These are phyloP conservation scores for Nephrotoma flavescens DNA, from an alignment of 2,888 invertebrate species.

Conservation along the genomic window DNA sequence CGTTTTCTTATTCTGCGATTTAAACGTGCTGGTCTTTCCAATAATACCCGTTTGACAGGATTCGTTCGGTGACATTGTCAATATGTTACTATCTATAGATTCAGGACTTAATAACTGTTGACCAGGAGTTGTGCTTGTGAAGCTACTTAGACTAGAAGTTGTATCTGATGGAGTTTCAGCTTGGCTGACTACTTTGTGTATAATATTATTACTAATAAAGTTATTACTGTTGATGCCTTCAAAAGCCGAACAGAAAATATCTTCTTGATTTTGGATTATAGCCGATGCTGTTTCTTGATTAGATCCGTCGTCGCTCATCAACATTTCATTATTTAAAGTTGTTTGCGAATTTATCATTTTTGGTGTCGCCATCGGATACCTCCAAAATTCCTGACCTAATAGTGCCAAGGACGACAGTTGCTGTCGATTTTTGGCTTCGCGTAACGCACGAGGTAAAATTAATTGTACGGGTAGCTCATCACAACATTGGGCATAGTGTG, in stretches of 20 bases:
- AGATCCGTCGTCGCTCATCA: slow-evolving; percentile 14
- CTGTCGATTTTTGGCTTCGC: slow-evolving; percentile 78
- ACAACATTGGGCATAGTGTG: slow-evolving; percentile 87
- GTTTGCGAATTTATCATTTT: slow-evolving; percentile 33
- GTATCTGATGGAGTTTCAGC: slow-evolving; percentile 45
- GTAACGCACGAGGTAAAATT: slow-evolving; percentile 67
- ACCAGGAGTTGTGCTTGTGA: slow-evolving; percentile 40
- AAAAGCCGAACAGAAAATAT: not conserved
- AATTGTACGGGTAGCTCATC: slow-evolving; percentile 89
- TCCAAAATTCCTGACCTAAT: slow-evolving; percentile 78
- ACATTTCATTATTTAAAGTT: slow-evolving; percentile 27
- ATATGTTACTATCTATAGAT: slow-evolving; percentile 49
- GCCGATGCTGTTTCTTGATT: slow-evolving; percentile 3
- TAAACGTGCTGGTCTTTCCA: slow-evolving; percentile 14
- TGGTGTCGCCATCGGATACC: slow-evolving; percentile 63
- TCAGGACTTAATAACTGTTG: slow-evolving; percentile 36
- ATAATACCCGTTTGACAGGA: slow-evolving; percentile 17
- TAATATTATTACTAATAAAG: not conserved
- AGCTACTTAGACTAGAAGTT: slow-evolving; percentile 61
- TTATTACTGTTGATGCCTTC: not conserved
- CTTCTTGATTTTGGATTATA: slow-evolving; percentile 1
- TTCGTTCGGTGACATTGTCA: slow-evolving; percentile 59
- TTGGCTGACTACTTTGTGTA: slow-evolving; percentile 18
- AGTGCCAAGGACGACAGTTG: slow-evolving; percentile 81
- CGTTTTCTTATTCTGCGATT: not conserved